phyloP scores from a whole-genome alignment of 2,113 vertebrate genomes.

The Tachuris rubrigastra region DNA sequence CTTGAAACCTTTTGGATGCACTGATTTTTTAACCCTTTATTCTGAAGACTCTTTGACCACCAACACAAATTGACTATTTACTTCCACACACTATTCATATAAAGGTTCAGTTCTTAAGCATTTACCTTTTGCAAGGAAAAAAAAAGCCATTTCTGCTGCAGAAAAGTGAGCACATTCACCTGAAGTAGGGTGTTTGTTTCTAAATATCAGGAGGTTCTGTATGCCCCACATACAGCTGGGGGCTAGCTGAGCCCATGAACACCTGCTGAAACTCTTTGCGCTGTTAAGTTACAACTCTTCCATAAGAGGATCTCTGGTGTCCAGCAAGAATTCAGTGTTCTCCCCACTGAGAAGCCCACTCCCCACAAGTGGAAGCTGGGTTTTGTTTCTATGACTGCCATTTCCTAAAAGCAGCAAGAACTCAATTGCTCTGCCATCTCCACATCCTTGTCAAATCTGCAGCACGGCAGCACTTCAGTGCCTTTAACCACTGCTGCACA shows the following conservation, averaged over 20 bases:
- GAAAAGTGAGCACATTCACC: not conserved
- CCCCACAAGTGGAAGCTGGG: not conserved
- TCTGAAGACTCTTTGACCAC: not conserved
- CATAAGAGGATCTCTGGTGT: rapidly evolving
- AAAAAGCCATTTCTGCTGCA: not conserved
- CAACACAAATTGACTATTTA: not conserved
- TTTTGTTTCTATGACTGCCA: not conserved
- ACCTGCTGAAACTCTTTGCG: not conserved
- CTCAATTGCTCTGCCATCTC: not conserved
- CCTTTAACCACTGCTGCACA: not conserved
- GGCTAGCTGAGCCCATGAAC: not conserved
- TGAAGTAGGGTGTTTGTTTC: not conserved
- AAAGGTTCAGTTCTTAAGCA: not conserved
- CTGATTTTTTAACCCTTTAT: not conserved
- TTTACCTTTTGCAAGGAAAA: not conserved
- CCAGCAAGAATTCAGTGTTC: not conserved
- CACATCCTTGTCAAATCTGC: not conserved
- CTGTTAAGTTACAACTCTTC: not conserved
- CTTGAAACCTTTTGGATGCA: not conserved
- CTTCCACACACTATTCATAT: not conserved
- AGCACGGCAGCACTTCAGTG: not conserved
- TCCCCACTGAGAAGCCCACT: too few relatives aligned
- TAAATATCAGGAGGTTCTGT: not conserved
- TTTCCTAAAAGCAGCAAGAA: not conserved
- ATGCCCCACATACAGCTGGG: too few relatives aligned